Conservation (phyloP, 2,888 invertebrate genomes). For the Drosophila paramelanica region DNA sequence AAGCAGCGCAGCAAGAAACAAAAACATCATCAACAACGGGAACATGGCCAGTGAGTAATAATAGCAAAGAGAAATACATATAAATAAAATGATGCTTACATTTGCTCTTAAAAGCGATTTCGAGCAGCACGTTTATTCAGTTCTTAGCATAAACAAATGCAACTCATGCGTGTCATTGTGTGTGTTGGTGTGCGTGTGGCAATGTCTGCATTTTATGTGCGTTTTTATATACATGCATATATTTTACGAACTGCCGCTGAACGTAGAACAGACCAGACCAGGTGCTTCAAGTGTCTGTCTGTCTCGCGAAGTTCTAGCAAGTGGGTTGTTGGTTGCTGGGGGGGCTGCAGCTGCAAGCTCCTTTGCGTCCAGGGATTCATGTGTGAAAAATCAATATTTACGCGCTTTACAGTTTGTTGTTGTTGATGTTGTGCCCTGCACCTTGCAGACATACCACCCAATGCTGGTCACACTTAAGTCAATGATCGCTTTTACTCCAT, state of each 20-base stretch:
- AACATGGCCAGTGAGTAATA: slow-evolving; percentile 82
- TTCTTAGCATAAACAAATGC: slow-evolving; percentile 69
- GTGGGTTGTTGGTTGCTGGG: slow-evolving; percentile 13
- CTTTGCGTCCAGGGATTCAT: slow-evolving; percentile 49
- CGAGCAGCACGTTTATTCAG: slow-evolving; percentile 36
- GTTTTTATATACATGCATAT: slow-evolving; percentile 18
- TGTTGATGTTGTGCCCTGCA: slow-evolving; percentile 28
- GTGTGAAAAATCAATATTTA: slow-evolving; percentile 83
- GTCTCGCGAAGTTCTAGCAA: slow-evolving; percentile 25
- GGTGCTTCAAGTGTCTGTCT: slow-evolving; percentile 53
- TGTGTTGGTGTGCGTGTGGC: slow-evolving; percentile 33
- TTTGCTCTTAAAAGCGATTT: slow-evolving; percentile 32
- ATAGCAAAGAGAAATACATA: slow-evolving; percentile 37
- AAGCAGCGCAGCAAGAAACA: slow-evolving; percentile 39
- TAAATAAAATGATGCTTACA: slow-evolving; percentile 38
- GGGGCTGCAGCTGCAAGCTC: slow-evolving; percentile 22
- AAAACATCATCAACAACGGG: slow-evolving; percentile 35
- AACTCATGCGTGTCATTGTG: slow-evolving; percentile 65
- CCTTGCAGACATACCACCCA: slow-evolving; percentile 1
- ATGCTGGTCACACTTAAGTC: slow-evolving; percentile 29
- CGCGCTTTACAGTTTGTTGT: slow-evolving; percentile 49
- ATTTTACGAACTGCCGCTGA: slow-evolving; percentile 59
- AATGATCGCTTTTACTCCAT: slow-evolving; percentile 10
- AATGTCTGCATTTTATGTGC: slow-evolving; percentile 56
- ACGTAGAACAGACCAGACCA: slow-evolving; percentile 53